Evolutionary conservation across 2,113 vertebrate species (phyloP).

Genomic region (Cochlearius cochlearius): DNA sequence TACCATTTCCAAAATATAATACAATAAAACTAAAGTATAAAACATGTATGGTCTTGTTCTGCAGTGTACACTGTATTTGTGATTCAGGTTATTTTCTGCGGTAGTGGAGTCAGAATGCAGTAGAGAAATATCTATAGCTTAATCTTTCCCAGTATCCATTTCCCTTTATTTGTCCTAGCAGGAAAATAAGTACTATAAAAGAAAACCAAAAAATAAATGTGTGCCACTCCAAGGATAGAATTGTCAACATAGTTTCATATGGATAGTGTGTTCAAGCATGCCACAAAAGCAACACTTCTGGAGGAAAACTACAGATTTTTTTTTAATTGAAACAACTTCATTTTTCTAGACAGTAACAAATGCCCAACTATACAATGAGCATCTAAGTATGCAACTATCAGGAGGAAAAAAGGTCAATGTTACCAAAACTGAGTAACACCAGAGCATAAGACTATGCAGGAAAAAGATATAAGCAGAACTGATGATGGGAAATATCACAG

Average conservation of each 20-base stretch:
- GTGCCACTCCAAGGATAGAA: neutral
- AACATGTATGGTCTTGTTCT: neutral
- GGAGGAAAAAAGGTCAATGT: neutral
- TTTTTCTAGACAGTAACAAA: neutral
- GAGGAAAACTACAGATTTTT: neutral
- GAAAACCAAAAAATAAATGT: neutral
- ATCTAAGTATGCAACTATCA: neutral
- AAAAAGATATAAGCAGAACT: neutral
- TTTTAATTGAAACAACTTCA: neutral
- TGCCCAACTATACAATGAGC: neutral
- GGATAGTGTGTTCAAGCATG: neutral
- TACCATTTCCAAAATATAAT: neutral
- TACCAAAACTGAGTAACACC: neutral
- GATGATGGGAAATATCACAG: neutral
- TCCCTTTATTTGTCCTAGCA: neutral
- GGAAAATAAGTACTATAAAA: neutral
- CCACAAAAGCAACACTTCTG: neutral
- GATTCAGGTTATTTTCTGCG: neutral
- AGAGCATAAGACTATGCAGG: neutral
- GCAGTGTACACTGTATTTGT: neutral
- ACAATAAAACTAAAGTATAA: neutral
- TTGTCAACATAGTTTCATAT: neutral
- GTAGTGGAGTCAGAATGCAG: neutral
- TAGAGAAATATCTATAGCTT: neutral
- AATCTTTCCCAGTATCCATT: neutral